Evolutionary conservation across 2,113 vertebrate species (phyloP), one percentile per base, ranked within the genome.

Genomic region (Furnarius figulus): DNA sequence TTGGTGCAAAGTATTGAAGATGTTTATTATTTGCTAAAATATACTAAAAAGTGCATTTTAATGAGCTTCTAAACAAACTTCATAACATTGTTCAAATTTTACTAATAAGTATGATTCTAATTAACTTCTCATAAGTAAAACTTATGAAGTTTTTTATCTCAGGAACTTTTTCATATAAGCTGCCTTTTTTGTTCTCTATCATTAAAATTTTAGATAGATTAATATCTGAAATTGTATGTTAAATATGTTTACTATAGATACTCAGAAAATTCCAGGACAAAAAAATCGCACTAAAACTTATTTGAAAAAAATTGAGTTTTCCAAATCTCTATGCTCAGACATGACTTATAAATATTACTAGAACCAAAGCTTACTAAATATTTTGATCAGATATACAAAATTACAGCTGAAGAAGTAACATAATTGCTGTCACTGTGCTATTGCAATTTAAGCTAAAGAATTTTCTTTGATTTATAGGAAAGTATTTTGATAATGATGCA

Each of bases 291-390:
- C 6, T 74, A 35, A 25, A 68, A 33, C n/a, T 19, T 71, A 16
- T 78, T 62, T 37, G 49, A 42, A 73, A 75, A 66, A 3, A 35
- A 58, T 75, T 79, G 25, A 71, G 3, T 44, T 85, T 4, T 46
- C 23, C 30, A 62, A 67, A 79, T 46, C 8, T 42, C 13, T 11
- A 46, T 7, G 66, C 0, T 1, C 1, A 8, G 21, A 14, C 1
- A 18, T 12, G 1, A 0, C 4, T 52, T 75, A 59, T 22, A 66
- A 67, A 61, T 61, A 73, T 20, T 53, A 73, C 3, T 12, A 79
- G 14, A 59, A 92, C 6, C 10, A 67, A 78, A 74, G 23, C 1
- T 58, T 49, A 46, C 89, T 46, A 79, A 79, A 52, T 5, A 62
- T 65, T 77, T 84, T 87, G 6, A 50, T 75, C 67, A 80, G 28